These are phyloP conservation scores for Pseudorhombus dupliciocellatus DNA, from an alignment of 2,113 vertebrate genomes.

Conservation along the genomic window DNA sequence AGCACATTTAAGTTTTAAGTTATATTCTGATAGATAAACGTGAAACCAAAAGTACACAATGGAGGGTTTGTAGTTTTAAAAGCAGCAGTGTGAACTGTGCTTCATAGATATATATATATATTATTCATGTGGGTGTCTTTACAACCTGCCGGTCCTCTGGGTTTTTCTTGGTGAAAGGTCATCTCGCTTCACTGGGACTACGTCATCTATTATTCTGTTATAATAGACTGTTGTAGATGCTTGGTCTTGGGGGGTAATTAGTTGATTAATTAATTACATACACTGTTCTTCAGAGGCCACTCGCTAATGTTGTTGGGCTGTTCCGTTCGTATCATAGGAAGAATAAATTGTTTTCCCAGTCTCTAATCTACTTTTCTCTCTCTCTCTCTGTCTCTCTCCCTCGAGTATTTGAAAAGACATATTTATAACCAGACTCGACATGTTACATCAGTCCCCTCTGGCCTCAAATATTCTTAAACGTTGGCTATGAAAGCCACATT, in stretches of 20 bases:
- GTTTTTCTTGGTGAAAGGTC: not conserved
- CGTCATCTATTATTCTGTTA: not conserved
- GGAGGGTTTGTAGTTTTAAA: not conserved
- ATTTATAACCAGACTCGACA: constrained; percentile 9
- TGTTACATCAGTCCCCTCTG: constrained; percentile 10
- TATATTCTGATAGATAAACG: not conserved
- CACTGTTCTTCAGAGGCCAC: not conserved
- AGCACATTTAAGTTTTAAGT: not conserved
- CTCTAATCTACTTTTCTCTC: not conserved
- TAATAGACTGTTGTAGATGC: not conserved
- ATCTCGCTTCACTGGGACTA: not conserved
- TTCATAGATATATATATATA: not conserved
- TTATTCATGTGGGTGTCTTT: not conserved
- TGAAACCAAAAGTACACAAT: not conserved
- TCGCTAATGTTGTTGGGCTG: not conserved
- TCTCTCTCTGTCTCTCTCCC: not conserved
- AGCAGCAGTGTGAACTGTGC: not conserved
- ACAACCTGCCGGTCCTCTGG: not conserved
- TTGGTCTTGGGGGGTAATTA: not conserved
- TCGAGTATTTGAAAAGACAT: not conserved
- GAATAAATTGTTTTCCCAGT: not conserved
- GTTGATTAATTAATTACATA: not conserved
- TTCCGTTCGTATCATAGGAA: not conserved
- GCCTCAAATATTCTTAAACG: constrained; percentile 8
- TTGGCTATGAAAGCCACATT: constrained; percentile 55